These are phyloP conservation scores for Smutsia gigantea DNA, from an alignment of 2,797 vertebrate genomes.

Conservation along the genomic window DNA sequence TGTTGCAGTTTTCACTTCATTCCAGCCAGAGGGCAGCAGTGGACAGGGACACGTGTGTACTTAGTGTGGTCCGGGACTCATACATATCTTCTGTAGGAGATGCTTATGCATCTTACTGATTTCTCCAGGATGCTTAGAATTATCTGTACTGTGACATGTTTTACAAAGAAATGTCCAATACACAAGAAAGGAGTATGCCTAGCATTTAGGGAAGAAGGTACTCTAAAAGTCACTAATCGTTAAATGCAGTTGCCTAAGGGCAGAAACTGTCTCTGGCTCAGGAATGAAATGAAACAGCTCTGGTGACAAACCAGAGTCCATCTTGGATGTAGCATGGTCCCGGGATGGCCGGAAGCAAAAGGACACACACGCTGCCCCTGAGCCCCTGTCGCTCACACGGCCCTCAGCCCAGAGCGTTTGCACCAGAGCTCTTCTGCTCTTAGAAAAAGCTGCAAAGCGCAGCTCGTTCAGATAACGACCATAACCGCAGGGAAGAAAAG, in stretches of 20 bases:
- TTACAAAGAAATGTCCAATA: neutral
- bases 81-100: too few relatives aligned
- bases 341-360: too few relatives aligned
- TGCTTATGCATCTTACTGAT: too few relatives aligned
- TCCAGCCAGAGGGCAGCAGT: neutral
- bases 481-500: neutral
- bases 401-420: neutral
- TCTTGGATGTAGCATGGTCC: neutral
- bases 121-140: neutral
- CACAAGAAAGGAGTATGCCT: neutral
- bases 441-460: neutral
- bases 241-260: neutral
- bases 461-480: neutral
- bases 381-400: too few relatives aligned
- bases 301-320: neutral
- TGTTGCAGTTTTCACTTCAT: constrained; percentile 19
- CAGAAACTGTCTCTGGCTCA: neutral
- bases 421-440: neutral
- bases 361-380: too few relatives aligned
- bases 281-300: neutral
- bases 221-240: neutral
- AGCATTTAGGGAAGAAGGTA: neutral
- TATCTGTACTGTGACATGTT: neutral
- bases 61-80: neutral
- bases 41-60: neutral